Evolutionary conservation across 2,797 vertebrate genomes (phyloP), one percentile per base, ranked within the genome.

Genomic region (Bufotes viridis): DNA sequence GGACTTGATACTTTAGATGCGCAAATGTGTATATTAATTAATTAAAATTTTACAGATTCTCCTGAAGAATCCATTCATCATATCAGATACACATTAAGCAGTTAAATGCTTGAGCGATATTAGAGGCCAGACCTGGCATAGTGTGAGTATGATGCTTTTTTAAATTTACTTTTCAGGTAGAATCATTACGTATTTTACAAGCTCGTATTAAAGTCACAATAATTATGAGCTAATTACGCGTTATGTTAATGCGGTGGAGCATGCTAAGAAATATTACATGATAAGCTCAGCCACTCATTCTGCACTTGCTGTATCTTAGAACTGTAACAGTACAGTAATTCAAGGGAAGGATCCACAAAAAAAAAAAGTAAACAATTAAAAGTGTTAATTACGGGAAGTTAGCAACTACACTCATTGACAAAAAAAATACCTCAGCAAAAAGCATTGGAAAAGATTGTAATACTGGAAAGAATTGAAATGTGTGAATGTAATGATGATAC

Each of bases 141-240:
- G 70, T 61, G 15, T 76, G 24, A 61, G 74, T 51, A 76, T 51
- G 29, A 63, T 42, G 72, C 22, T 24, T n/a, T 29, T 78, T 67
- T 78, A 78, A 57, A 86, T 78, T 78, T 67, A 78, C 76, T 51
- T 65, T 17, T 55, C 22, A 34, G 75, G 42, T 79, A 67, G 60
- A 57, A 75, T 67, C 51, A 79, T 86, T 86, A 17, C 24, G 24
- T 67, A 58, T 78, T 67, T 78, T 86, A 67, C 76, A 86, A 86
- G 75, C 75, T 67, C 5, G 22, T 61, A 65, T 29, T 86, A 86
- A 78, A 78, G 60, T 81, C 51, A 65, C 61, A 67, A 65, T 81
- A 81, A 81, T 81, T 81, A 65, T 81, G 80, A 81, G 60, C 80
- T 81, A 81, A 81, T 81, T 81, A 51, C 12, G 80, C 34, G 80